Evolutionary conservation across 2,113 vertebrate genomes (phyloP), one percentile per base, ranked within the genome.

Genomic region (Gallinago paraguaiae): DNA sequence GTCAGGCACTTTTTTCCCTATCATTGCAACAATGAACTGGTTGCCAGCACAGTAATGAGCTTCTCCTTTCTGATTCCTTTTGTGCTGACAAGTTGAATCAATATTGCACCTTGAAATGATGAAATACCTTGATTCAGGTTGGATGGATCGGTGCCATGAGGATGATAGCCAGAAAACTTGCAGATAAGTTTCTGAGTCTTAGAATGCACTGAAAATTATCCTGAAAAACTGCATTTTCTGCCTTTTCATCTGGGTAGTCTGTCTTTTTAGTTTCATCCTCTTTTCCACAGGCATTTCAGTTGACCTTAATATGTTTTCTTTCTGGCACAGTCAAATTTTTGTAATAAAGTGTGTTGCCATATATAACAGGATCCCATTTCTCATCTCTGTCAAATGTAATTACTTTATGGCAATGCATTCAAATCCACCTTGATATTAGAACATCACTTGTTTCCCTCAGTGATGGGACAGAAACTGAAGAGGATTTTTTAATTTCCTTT

Each of bases 321-420:
- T 22, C 85, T 78, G 68, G 64, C 46, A 69, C 35, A 69, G 68
- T 43, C 23, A 45, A 37, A 68, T 72, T 94, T 94, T 80, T 86
- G 37, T 74, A 80, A 67, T 82, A 69, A 91, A 85, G 13, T 23
- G 8, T 74, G 37, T 86, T 95, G 82, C 76, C 45, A 17, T 75
- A 61, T 79, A 83, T 45, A 86, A 92, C 48, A 86, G 56, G 48
- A 81, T 81, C 68, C 43, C 48, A 60, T 93, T 94, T 95, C 68
- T 95, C 56, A 48, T 88, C 56, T 90, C 79, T 92, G 88, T 71
- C 93, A 93, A 51, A 60, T n/a, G 39, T 48, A 94, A 90, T 95
- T 93, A 68, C 60, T 92, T 75, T 60, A 86, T 72, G 50, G 41
- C 82, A 90, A 30, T 17, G 68, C 57, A 37, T 82, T 88, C 48